Base-by-base conservation (phyloP, 1,140 invertebrate species). In the Rhizoglyphus robini region DNA sequence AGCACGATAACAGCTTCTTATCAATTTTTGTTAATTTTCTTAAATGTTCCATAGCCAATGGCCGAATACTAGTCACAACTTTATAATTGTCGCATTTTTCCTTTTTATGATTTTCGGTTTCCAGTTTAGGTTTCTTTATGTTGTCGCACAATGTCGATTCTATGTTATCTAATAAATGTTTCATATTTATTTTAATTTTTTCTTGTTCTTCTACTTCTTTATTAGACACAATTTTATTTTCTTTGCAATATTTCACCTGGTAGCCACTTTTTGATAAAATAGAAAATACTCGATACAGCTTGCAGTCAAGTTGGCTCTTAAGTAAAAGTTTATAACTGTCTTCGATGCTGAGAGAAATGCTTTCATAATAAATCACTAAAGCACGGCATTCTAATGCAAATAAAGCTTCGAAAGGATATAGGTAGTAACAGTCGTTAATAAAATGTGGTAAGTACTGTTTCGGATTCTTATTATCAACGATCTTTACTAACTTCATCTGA, bases 401-500 rank as follows among this genome's bases (percentile, higher is more conserved):
- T 29, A 66, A 51, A 25, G 65, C 62, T 63, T 66, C 65, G 20
- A 58, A 57, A 27, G 51, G 64, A 3, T 65, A n/a, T 25, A 65
- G 38, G 61, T 5, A 23, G 30, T 30, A 18, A 51, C 23, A 23
- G 41, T 5, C 49, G 34, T 65, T 41, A 11, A 13, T 64, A 11
- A 29, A n/a, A 4, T n/a, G 34, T 18, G 36, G 36, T 1, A 64
- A 29, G n/a, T 36, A 65, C n/a, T 36, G 46, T 23, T 57, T 57
- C 27, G 38, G 8, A 46, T 47, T 27, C 34, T 59, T 64, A 15
- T 36, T 59, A 20, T 64, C 25, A 18, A 25, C n/a, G 32, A 65
- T 36, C 31, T 51, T 15, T 25, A 64, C 47, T 1, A 49, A 11
- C 27, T 27, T 15, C 18, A 27, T 15, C n/a, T 30, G 15, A 2